Evolutionary conservation across 2,888 invertebrate genomes (phyloP).

Genomic region (Ichneumon xanthorius): DNA sequence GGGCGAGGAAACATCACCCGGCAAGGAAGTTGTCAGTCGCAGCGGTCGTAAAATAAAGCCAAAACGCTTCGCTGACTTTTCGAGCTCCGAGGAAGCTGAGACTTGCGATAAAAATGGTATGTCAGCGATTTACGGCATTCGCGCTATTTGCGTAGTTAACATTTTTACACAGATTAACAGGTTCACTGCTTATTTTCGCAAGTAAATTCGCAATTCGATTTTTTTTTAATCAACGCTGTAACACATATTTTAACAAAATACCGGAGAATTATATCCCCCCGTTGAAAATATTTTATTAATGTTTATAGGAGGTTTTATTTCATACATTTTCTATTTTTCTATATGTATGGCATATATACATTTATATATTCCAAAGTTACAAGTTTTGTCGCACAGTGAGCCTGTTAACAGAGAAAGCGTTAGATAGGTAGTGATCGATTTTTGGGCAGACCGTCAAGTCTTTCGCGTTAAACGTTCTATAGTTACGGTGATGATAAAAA

Average conservation of each 20-base stretch:
- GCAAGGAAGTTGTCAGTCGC: constrained; percentile 88
- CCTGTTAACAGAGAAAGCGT: constrained; percentile 6
- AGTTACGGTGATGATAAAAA: constrained; percentile 33
- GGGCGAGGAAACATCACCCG: constrained; percentile 85
- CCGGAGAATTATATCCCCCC: not conserved
- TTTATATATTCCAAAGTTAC: not conserved
- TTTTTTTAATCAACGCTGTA: not conserved
- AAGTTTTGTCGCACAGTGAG: not conserved
- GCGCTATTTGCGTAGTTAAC: not conserved
- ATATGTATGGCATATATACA: not conserved
- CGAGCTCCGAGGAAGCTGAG: constrained; percentile 81
- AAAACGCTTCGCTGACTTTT: constrained; percentile 85
- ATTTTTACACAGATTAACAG: constrained; percentile 15
- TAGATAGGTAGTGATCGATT: not conserved
- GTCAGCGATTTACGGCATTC: constrained; percentile 14
- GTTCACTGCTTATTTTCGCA: not conserved
- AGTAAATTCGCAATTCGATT: not conserved
- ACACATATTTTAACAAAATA: not conserved
- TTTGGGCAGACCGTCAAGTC: not conserved
- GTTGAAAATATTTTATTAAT: not conserved
- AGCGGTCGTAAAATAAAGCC: constrained; percentile 92
- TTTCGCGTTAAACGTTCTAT: not conserved
- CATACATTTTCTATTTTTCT: not conserved
- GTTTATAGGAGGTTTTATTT: not conserved
- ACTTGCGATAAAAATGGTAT: constrained; percentile 76